A percentile compares a stretch with the other conserved stretches of the same genome.
phyloP scores from a whole-genome alignment of 2,797 vertebrate genomes.

The Parauchenoglanis ngamensis region DNA sequence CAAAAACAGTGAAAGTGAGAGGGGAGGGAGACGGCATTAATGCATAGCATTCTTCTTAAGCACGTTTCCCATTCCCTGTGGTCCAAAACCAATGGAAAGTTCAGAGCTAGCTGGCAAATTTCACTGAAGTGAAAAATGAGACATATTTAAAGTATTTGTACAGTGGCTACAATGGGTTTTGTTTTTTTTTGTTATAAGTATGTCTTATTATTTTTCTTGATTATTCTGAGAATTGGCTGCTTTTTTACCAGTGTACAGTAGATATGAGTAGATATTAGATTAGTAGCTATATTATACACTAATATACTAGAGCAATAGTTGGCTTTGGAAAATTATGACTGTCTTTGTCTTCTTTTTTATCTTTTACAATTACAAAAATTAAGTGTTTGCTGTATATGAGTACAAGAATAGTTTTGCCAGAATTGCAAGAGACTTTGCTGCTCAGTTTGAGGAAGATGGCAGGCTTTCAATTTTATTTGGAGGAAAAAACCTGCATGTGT shows the following conservation, averaged over 20 bases:
- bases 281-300: too few relatives aligned
- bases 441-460: neutral
- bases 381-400: neutral
- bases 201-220: neutral
- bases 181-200: neutral
- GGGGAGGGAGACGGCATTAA: constrained; percentile 2
- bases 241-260: neutral
- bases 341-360: neutral
- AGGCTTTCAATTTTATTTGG: neutral
- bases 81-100: constrained; percentile 16
- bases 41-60: constrained; percentile 14
- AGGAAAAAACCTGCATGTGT: neutral
- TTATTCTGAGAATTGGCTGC: neutral
- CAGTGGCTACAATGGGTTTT: neutral
- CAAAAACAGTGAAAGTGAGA: constrained; percentile 13
- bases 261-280: too few relatives aligned
- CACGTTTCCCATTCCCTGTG: constrained; percentile 4
- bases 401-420: neutral
- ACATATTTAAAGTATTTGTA: neutral
- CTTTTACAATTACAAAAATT: neutral
- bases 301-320: too few relatives aligned
- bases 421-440: neutral
- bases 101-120: neutral
- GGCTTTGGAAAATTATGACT: neutral
- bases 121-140: too few relatives aligned